Evolutionary conservation across 2,888 invertebrate genomes (phyloP).

Genomic region (Lithophane leautieri): DNA sequence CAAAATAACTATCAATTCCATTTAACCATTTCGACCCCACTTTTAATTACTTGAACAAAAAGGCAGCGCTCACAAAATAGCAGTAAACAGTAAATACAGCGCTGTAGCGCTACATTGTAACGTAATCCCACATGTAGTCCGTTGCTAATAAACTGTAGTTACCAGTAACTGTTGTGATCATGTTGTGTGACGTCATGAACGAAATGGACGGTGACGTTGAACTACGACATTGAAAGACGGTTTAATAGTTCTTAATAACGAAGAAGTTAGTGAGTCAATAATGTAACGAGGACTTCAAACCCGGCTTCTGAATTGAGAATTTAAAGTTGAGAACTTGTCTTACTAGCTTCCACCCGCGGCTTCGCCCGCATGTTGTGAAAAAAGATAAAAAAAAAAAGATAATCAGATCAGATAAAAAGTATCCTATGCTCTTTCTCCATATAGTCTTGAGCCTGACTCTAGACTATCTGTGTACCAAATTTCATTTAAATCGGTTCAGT

Average conservation of each 20-base stretch:
- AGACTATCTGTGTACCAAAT: too few species aligned
- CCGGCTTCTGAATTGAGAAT: background rate
- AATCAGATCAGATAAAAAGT: too few species aligned
- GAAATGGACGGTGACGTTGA: conserved; percentile 35
- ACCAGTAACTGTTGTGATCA: conserved; percentile 30
- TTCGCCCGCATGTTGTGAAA: too few species aligned
- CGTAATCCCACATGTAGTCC: conserved; percentile 41
- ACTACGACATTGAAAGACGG: background rate
- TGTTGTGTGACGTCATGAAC: conserved; percentile 50
- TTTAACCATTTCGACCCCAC: conserved; percentile 24
- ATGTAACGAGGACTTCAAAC: background rate
- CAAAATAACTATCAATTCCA: conserved; percentile 19
- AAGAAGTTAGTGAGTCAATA: background rate
- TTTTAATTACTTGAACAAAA: conserved; percentile 56
- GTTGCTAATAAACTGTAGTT: conserved; percentile 61
- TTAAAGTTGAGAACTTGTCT: background rate
- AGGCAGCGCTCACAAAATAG: conserved; percentile 50
- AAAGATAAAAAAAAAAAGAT: too few species aligned
- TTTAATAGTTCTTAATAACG: too few species aligned
- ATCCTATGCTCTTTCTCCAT: too few species aligned
- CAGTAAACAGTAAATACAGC: conserved; percentile 27
- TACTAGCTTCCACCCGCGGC: too few species aligned
- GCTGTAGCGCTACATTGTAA: conserved; percentile 54
- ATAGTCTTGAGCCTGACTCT: too few species aligned
- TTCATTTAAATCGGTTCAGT: too few species aligned